phyloP scores from a whole-genome alignment of 2,888 invertebrate species.

The Dasysyrphus tricinctus region DNA sequence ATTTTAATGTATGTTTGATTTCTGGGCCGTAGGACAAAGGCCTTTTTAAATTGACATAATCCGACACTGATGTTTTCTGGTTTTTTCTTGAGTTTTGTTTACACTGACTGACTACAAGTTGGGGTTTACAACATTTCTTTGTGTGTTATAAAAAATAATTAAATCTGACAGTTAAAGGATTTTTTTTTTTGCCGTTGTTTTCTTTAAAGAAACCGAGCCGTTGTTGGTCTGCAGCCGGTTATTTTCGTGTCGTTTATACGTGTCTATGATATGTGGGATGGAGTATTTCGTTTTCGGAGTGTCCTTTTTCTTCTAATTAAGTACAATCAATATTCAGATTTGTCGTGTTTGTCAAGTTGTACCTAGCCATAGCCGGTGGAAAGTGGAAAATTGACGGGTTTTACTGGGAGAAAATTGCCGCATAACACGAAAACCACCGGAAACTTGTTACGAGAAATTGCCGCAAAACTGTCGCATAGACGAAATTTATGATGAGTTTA shows the following conservation, averaged over 20 bases:
- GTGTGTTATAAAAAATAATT: conserved; percentile 73
- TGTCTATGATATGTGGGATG: conserved; percentile 44
- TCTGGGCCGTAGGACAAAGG: neutral
- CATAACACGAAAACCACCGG: conserved; percentile 74
- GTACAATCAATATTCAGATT: conserved; percentile 77
- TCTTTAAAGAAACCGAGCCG: conserved; percentile 8
- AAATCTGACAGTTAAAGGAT: conserved; percentile 73
- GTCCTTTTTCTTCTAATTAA: conserved; percentile 76
- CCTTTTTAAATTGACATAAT: neutral
- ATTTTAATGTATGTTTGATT: neutral
- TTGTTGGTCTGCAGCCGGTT: conserved; percentile 40
- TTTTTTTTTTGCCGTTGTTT: conserved; percentile 43
- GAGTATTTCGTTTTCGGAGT: conserved; percentile 37
- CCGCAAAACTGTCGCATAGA: conserved; percentile 77
- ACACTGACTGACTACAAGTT: conserved; percentile 9
- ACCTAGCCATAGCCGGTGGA: conserved; percentile 51
- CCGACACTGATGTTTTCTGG: conserved; percentile 43
- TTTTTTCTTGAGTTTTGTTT: conserved; percentile 56
- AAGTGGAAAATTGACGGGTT: conserved; percentile 75
- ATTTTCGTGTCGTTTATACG: conserved; percentile 45
- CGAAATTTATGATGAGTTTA: conserved; percentile 77
- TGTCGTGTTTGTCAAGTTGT: conserved; percentile 75
- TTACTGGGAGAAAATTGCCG: conserved; percentile 63
- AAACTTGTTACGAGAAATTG: conserved; percentile 76
- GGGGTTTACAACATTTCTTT: conserved; percentile 45